phyloP scores from a whole-genome alignment of 2,113 vertebrate genomes.

The Balaeniceps rex region DNA sequence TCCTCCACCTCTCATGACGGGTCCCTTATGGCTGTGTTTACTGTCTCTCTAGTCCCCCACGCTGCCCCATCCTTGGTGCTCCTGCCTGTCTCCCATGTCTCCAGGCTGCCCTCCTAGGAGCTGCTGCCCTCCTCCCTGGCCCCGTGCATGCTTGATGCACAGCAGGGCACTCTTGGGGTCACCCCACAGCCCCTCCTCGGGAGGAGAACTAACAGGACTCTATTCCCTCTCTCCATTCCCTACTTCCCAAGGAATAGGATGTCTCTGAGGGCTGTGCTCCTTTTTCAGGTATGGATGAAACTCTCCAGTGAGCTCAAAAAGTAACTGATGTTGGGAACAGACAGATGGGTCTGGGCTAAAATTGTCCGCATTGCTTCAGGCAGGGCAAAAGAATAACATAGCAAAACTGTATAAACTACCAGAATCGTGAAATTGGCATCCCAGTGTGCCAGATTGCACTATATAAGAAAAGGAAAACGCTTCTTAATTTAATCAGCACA shows the following conservation, averaged over 20 bases:
- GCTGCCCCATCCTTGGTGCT: background rate
- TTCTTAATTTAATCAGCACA: background rate
- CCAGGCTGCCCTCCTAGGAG: background rate
- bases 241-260: background rate
- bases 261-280: background rate
- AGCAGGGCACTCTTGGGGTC: rapidly evolving
- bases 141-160: rapidly evolving
- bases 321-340: background rate
- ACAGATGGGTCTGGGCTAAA: background rate
- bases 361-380: background rate
- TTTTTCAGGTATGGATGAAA: background rate
- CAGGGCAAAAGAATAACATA: background rate
- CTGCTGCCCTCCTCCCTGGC: background rate
- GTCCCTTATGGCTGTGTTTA: background rate
- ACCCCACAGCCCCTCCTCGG: background rate
- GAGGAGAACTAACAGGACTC: background rate
- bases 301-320: background rate
- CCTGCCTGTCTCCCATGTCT: background rate
- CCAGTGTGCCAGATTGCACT: background rate
- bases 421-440: background rate
- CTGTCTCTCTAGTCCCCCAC: background rate
- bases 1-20: background rate
- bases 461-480: background rate
- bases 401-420: background rate
- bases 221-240: background rate